phyloP scores from a whole-genome alignment of 2,888 invertebrate genomes.

The Xylocampa areola region DNA sequence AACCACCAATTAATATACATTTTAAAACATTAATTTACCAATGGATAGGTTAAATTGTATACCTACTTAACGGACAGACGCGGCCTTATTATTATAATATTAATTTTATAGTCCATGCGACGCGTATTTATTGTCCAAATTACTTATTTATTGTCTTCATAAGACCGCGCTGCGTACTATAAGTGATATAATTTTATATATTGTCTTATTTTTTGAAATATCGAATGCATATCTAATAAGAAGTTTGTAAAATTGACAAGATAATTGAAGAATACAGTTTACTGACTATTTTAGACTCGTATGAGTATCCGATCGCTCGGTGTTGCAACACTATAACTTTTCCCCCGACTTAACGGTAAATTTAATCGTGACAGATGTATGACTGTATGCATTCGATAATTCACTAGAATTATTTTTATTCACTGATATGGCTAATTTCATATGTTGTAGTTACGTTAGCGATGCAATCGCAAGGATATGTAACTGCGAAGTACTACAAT shows the following conservation, averaged over 20 bases:
- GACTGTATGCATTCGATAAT: slow-evolving; percentile 54
- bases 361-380: slow-evolving; percentile 9
- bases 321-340: slow-evolving; percentile 33
- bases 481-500: slow-evolving; percentile 72
- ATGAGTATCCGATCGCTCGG: slow-evolving; percentile 23
- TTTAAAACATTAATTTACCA: slow-evolving; percentile 80
- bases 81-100: slow-evolving; percentile 57
- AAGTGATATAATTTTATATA: slow-evolving; percentile 44
- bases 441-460: slow-evolving; percentile 56
- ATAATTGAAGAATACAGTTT: slow-evolving; percentile 41
- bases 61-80: slow-evolving; percentile 68
- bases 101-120: slow-evolving; percentile 47
- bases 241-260: slow-evolving; percentile 34
- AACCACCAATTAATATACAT: slow-evolving; percentile 87
- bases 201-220: slow-evolving; percentile 52
- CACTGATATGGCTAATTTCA: slow-evolving; percentile 55
- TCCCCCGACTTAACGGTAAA: slow-evolving; percentile 24
- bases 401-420: slow-evolving; percentile 44
- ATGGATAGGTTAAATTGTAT: slow-evolving; percentile 76
- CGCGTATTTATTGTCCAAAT: slow-evolving; percentile 61
- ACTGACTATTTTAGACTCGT: slow-evolving; percentile 12
- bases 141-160: slow-evolving; percentile 58
- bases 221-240: slow-evolving; percentile 51
- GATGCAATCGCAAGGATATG: slow-evolving; percentile 75
- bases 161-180: slow-evolving; percentile 54